Evolutionary conservation across 2,797 vertebrate species (phyloP).

Genomic region (Chrysocyon brachyurus): DNA sequence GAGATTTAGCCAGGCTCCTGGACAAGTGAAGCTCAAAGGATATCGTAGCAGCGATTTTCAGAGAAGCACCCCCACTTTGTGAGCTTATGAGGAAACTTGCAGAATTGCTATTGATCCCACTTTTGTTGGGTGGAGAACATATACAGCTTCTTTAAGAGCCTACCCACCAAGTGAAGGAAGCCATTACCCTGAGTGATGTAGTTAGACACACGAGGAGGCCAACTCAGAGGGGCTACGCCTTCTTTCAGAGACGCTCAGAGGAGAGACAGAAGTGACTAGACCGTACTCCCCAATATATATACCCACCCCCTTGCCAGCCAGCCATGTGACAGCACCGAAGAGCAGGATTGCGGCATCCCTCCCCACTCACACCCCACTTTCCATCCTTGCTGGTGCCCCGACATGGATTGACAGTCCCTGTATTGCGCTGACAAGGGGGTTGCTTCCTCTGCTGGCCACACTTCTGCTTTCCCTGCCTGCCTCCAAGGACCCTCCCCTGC

Average conservation of each 20-base stretch:
- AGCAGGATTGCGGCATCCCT: background rate
- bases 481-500: no score
- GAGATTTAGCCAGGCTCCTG: background rate
- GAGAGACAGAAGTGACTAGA: background rate
- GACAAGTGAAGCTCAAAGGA: background rate
- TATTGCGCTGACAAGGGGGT: background rate
- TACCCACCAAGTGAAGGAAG: background rate
- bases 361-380: background rate
- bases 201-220: background rate
- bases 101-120: background rate
- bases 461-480: background rate
- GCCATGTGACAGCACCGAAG: background rate
- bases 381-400: background rate
- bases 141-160: background rate
- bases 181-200: background rate
- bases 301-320: background rate
- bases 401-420: background rate
- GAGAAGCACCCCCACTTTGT: background rate
- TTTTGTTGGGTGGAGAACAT: background rate
- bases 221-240: background rate
- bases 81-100: background rate
- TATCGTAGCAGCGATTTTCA: background rate
- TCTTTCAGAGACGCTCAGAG: background rate
- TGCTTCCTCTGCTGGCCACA: background rate
- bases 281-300: background rate